These are phyloP conservation scores for Rotaria macrura DNA, from an alignment of 2,888 invertebrate genomes.

Conservation along the genomic window DNA sequence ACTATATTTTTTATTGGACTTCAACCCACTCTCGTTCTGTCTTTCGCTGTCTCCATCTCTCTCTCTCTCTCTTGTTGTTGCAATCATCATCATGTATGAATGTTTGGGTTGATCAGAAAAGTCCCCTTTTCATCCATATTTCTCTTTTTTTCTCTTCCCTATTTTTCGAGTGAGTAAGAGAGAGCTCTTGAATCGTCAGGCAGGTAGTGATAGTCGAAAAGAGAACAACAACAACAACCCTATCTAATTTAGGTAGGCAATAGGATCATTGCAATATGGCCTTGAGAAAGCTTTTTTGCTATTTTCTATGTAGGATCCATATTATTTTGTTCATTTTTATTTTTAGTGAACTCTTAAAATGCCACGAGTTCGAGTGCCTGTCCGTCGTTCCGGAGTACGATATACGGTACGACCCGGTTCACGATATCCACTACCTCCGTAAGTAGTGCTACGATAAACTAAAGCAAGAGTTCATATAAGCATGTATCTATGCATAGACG, in stretches of 20 bases:
- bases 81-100: not conserved
- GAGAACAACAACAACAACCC: not conserved
- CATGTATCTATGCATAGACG: not conserved
- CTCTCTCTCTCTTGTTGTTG: not conserved
- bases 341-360: slow-evolving; percentile 2
- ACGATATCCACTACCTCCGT: not conserved
- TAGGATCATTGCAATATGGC: not conserved
- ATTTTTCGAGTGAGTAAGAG: not conserved
- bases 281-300: not conserved
- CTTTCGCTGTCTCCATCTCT: not conserved
- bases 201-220: not conserved
- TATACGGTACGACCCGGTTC: not conserved
- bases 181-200: not conserved
- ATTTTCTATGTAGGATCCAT: not conserved
- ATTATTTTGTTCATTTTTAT: not conserved
- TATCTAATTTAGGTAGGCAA: not conserved
- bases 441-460: not conserved
- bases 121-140: not conserved
- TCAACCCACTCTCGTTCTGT: not conserved
- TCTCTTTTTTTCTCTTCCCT: not conserved
- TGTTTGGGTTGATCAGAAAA: not conserved
- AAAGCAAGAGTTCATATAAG: not conserved
- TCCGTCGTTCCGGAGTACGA: not conserved
- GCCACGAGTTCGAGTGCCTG: not conserved
- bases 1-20: not conserved